Base-by-base conservation (phyloP, 1,140 invertebrate genomes). In the Drosophila saltans region DNA sequence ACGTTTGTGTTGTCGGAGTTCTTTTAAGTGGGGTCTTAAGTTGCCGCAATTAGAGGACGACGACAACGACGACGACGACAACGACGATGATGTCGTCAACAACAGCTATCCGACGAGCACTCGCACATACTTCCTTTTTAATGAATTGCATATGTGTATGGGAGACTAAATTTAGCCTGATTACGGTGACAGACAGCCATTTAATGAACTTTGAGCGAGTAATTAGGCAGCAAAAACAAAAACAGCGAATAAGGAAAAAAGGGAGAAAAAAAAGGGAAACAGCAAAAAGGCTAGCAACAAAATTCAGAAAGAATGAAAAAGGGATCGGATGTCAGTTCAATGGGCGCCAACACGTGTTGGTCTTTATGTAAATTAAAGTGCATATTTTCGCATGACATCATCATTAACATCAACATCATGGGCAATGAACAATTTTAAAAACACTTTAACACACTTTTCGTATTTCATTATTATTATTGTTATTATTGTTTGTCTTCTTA, bases 1-100 rank as follows among this genome's bases (percentile, higher is more conserved):
- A 36, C 33, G 6, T 36, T 36, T 43, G 41, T 3, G 45, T 3
- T 2, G 21, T 8, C 7, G 21, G 45, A 26, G 45, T 8, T 52
- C 21, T 10, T 52, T 52, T 52, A 59, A 84, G 81, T 67, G 84
- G 69, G 48, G 57, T 83, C 45, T 85, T 80, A 88, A 88, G 80
- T 88, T 83, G 77, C 69, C 73, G 73, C 83, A 88, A 80, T 86
- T 88, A 78, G 72, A 58, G 60, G 69, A 69, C 56, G 63, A 41
- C 73, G 21, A 69, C 60, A 69, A 78, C 81, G 78, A 75, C 55
- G 40, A 39, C 28, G 61, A 73, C 61, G 40, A 39, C 28, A 56
- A 73, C 61, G 43, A 67, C 66, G 66, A 64, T 61, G 65, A 67
- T 36, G 33, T 36, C 33, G 33, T 36, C 33, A 36, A 36, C 33